Base-by-base conservation (phyloP, 2,797 vertebrate species). In the Galagoides demidoff region DNA sequence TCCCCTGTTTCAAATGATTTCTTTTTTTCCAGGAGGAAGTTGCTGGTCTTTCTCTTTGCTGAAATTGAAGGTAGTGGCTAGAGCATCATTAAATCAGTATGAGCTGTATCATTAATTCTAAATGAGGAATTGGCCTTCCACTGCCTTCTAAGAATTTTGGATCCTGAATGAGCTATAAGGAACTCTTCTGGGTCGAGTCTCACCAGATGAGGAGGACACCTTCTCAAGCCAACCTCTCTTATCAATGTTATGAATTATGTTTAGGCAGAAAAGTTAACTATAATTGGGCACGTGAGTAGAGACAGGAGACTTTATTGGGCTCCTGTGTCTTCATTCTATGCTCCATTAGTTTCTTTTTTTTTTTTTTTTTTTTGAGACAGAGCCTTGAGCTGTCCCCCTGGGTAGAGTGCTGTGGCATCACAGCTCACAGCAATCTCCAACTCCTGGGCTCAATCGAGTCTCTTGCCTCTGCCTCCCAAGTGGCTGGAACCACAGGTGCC, bases 301-400 rank as follows among this genome's bases (percentile, higher is more conserved):
- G 59, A 34, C 93, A 70, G 19, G 59, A 59, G 64, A 34, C 93
- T 93, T 92, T 76, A n/a, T 25, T 63, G 61, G 90, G 39, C 55
- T 66, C 20, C 27, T 34, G 13, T 77, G 55, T 85, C 71, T 90
- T 78, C 71, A 88, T 95, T 66, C 39, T 92, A 1, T 59, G 76
- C 55, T 81, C 94, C 85, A 52, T 94, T 95, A 73, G 29, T 76
- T 92, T 91, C 77, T 95, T 39, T 39, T 5, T 39, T 39, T 39
- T 39, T 39, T 39, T 39, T 39, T 39, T 39, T 39, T 39, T 39
- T 39, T 39, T 39, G 39, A 39, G 39, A 39, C 39, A 39, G 39
- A 39, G 5, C 39, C 39, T 39, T 6, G 6, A 39, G 39, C 39
- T 39, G 39, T 39, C 39, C 39, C 39, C 39, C 39, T 39, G 39